Percentiles rank a stretch among this genome's conserved stretches.
Evolutionary conservation across 2,113 vertebrate species (phyloP).

Genomic region (Lepisosteus oculatus): DNA sequence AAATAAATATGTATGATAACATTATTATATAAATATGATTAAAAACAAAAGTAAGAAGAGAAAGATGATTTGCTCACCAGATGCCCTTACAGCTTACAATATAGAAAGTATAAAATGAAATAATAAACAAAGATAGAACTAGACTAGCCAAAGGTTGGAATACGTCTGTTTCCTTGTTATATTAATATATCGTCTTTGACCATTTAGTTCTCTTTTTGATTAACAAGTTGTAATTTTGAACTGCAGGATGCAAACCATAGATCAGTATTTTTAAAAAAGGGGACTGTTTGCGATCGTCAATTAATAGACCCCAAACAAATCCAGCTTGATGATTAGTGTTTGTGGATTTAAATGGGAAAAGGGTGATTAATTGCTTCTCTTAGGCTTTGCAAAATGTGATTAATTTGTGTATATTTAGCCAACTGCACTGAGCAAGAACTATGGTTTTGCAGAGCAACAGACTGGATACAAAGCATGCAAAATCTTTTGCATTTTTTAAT

Average conservation of each 20-base stretch:
- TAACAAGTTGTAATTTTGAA: slow-evolving; percentile 24
- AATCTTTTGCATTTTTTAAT: too few species aligned
- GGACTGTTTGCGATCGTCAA: slow-evolving; percentile 38
- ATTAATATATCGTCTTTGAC: too few species aligned
- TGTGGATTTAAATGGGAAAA: not conserved
- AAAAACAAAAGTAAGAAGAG: too few species aligned
- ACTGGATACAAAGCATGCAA: slow-evolving; percentile 34
- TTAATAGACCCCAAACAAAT: slow-evolving; percentile 38
- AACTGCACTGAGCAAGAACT: slow-evolving; percentile 37
- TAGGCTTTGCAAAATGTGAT: slow-evolving; percentile 37
- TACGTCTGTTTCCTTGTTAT: too few species aligned
- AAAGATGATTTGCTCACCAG: too few species aligned
- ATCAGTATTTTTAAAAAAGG: slow-evolving; percentile 22
- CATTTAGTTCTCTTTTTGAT: slow-evolving; percentile 6
- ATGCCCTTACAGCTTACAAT: too few species aligned
- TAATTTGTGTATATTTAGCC: slow-evolving; percentile 44
- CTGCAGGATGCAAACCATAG: slow-evolving; percentile 30
- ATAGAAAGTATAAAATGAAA: too few species aligned
- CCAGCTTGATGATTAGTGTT: not conserved
- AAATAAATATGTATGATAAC: too few species aligned
- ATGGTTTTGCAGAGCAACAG: slow-evolving; percentile 41
- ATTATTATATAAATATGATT: too few species aligned
- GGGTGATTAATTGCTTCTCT: slow-evolving; percentile 42
- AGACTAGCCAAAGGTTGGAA: too few species aligned
- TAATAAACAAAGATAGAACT: too few species aligned